phyloP scores from a whole-genome alignment of 2,113 vertebrate genomes.

The Copsychus sechellarum region DNA sequence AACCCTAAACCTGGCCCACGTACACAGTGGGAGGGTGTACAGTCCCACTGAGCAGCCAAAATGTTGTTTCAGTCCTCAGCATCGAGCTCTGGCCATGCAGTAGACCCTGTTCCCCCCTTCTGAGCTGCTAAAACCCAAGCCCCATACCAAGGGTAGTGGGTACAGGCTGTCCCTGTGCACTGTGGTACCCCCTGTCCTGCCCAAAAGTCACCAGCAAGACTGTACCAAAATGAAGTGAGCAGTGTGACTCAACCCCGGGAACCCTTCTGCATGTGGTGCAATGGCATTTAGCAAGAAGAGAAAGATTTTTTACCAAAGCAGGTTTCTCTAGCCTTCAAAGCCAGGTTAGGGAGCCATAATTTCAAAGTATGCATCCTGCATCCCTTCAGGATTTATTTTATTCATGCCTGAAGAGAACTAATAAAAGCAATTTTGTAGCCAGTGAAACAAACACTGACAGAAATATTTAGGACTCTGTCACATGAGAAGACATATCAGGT shows the following conservation, averaged over 20 bases:
- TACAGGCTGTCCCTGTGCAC: accelerated
- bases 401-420: neutral
- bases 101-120: accelerated
- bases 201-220: neutral
- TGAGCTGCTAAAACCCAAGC: neutral
- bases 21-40: accelerated
- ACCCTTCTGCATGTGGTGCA: neutral
- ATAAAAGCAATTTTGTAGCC: neutral
- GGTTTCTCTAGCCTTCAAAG: neutral
- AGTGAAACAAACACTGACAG: neutral
- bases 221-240: neutral
- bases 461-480: neutral
- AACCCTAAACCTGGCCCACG: neutral
- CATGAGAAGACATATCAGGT: neutral
- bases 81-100: neutral
- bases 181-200: neutral
- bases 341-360: neutral
- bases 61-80: neutral
- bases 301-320: neutral
- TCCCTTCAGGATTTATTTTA: neutral
- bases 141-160: neutral
- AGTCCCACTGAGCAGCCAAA: neutral
- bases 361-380: neutral
- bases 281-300: neutral
- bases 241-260: too few relatives aligned